Percentiles rank a stretch among this genome's conserved stretches.
Conservation (phyloP, 1,140 invertebrate species). For the Penaeus indicus region DNA sequence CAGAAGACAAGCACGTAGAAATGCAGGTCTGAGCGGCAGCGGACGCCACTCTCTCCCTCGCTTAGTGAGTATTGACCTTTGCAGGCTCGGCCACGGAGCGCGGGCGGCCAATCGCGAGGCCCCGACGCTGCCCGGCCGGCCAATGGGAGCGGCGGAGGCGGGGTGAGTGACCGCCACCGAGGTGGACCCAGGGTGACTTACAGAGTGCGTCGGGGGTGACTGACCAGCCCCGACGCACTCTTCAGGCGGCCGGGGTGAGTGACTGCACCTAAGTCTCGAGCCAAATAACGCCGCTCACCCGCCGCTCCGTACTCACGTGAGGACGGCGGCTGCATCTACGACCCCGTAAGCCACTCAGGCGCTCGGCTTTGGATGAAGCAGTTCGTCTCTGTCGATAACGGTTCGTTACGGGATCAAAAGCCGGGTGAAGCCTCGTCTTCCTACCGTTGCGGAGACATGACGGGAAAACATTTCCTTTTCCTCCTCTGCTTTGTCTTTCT, state of each 20-base stretch:
- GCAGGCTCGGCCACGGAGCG: slow-evolving; percentile 40
- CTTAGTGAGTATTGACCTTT: slow-evolving; percentile 46
- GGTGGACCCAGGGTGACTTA: slow-evolving; percentile 37
- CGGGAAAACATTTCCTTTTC: too few relatives aligned
- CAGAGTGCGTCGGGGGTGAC: slow-evolving; percentile 20
- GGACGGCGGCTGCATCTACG: too few relatives aligned
- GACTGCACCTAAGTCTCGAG: background rate
- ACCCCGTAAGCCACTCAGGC: too few relatives aligned
- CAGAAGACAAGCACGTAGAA: too few relatives aligned
- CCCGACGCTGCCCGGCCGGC: background rate
- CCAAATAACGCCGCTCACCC: too few relatives aligned
- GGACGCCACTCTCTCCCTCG: slow-evolving; percentile 12
- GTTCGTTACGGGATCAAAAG: too few relatives aligned
- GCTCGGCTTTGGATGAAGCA: too few relatives aligned
- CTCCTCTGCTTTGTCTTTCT: too few relatives aligned
- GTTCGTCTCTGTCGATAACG: too few relatives aligned
- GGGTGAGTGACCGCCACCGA: slow-evolving; percentile 27
- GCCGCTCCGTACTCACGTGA: too few relatives aligned
- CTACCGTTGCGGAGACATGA: too few relatives aligned
- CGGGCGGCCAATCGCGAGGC: slow-evolving; percentile 1
- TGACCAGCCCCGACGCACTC: slow-evolving; percentile 15
- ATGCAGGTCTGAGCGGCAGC: background rate
- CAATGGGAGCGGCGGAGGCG: slow-evolving; percentile 28
- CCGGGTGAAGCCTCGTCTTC: too few relatives aligned
- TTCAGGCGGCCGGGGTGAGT: background rate